Conservation (phyloP, 2,797 vertebrate genomes). For the Betta splendens region DNA sequence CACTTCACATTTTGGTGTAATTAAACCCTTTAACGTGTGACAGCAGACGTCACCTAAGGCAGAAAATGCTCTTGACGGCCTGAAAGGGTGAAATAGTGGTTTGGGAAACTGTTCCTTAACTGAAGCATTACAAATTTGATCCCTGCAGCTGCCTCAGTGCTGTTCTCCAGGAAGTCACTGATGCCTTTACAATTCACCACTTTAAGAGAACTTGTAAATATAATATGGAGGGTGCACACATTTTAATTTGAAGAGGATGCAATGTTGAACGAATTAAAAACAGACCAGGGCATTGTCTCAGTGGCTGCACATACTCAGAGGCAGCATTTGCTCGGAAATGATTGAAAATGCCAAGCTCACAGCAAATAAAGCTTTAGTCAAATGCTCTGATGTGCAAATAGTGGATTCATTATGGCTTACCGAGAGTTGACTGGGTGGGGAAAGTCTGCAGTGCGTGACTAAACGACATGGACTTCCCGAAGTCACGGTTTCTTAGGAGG, state of each 20-base stretch:
- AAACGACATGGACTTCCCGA: constrained; percentile 69
- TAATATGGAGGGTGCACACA: constrained; percentile 22
- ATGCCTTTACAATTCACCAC: constrained; percentile 19
- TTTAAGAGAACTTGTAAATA: constrained; percentile 27
- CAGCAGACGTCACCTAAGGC: constrained; percentile 12
- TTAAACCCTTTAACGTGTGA: constrained; percentile 27
- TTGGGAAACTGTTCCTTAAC: constrained; percentile 23
- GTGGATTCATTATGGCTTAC: constrained; percentile 61
- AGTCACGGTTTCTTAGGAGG: constrained; percentile 52
- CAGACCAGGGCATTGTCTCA: constrained; percentile 20
- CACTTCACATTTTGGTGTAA: constrained; percentile 27
- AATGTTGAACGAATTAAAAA: constrained; percentile 23
- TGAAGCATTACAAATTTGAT: constrained; percentile 33
- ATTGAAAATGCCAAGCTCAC: constrained; percentile 63
- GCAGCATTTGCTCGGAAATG: constrained; percentile 48
- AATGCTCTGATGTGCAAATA: constrained; percentile 67
- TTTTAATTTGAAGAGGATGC: constrained; percentile 1
- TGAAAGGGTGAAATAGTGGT: neutral
- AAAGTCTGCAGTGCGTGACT: constrained; percentile 46
- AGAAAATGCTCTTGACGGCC: constrained; percentile 1
- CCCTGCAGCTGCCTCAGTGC: constrained; percentile 26
- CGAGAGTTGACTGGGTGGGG: constrained; percentile 48
- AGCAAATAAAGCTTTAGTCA: constrained; percentile 58
- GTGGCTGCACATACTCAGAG: constrained; percentile 23
- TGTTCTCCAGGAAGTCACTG: constrained; percentile 19